Evolutionary conservation across 1,140 invertebrate genomes (phyloP), one percentile per base, ranked within the genome.

Genomic region (Adoxophyes honmai): DNA sequence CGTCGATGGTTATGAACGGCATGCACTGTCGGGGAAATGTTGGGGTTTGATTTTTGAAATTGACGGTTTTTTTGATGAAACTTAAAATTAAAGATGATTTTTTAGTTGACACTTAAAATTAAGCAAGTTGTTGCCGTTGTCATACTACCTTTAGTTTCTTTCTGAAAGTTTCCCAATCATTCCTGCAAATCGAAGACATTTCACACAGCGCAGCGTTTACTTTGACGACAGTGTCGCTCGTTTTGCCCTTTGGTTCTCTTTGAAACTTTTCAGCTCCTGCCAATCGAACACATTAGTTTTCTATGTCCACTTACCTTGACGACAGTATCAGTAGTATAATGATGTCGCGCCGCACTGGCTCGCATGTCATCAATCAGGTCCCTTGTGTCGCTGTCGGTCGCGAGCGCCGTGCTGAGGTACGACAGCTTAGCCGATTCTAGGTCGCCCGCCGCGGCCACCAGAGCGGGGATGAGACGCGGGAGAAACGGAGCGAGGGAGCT

Each of bases 301-400:
- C n/a, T n/a, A n/a, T n/a, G n/a, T n/a, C n/a, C n/a, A n/a, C 72
- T 67, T 86, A 95, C 94, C 88, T 94, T 94, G 34, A 95, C 93
- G 15, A 98, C 93, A 1, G 96, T 96, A 74, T 97, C 95, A 63
- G 95, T 96, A 65, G 96, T 96, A 56, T 96, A 95, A 75, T 97
- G 95, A 18, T 92, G 93, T 71, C 95, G 95, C 0, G 95, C 95
- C 11, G 93, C 93, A 57, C 92, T 93, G 21, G 96, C 94, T 51
- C 96, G 89, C 28, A 94, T 91, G 66, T 91, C 93, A 78, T 97
- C 96, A 0, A 97, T 90, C 37, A 92, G 89, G 66, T 97, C 95
- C 68, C 94, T 91, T 0, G 91, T 89, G 51, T 92, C 90, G 21
- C 90, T 86, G 55, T 94, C 92, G 0, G 91, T 92, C 3, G 92